Base-by-base conservation (phyloP, 2,888 invertebrate genomes). In the Aporophyla nigra region DNA sequence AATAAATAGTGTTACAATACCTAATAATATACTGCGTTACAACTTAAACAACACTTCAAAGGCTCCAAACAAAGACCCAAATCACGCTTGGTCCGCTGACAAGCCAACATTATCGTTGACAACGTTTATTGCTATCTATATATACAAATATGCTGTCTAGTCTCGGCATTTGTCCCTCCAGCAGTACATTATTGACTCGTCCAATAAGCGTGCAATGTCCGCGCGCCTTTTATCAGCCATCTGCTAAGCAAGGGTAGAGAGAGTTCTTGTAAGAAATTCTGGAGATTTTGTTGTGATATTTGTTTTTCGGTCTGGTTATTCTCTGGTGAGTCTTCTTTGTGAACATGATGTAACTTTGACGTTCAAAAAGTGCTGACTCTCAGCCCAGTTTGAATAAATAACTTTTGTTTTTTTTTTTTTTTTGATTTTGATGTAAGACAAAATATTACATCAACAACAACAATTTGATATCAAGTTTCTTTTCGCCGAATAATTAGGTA, bases 141-240 rank as follows among this genome's bases (percentile, higher is more conserved):
- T 89, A 90, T 91, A 93, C 91, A 93, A 92, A 91, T 93, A 93
- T 92, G 92, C 87, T 89, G 91, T 90, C 89, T 77, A 72, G 89
- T 87, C 87, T 88, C 88, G 90, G 90, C 91, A 91, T 92, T 90
- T 90, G 92, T 91, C 92, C 94, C 90, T 91, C 89, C 89, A 84
- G 82, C 90, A 91, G 92, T 90, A 95, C 96, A 94, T 96, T 96
- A 96, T 96, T 96, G 96, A 96, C 96, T 96, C 93, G 95, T 95
- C 94, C 96, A 96, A 96, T 96, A 96, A 96, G 93, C 94, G 95
- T 90, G 91, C 93, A 90, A 93, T 93, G 93, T 90, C 92, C 94
- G 93, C 90, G 92, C 92, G 96, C 93, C 95, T 95, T 95, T 95
- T 96, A 90, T 91, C 88, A 88, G 93, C 88, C 80, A 73, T 66